Evolutionary conservation across 1,140 invertebrate species (phyloP), one percentile per base, ranked within the genome.

Genomic region (Drosophila setifemur): DNA sequence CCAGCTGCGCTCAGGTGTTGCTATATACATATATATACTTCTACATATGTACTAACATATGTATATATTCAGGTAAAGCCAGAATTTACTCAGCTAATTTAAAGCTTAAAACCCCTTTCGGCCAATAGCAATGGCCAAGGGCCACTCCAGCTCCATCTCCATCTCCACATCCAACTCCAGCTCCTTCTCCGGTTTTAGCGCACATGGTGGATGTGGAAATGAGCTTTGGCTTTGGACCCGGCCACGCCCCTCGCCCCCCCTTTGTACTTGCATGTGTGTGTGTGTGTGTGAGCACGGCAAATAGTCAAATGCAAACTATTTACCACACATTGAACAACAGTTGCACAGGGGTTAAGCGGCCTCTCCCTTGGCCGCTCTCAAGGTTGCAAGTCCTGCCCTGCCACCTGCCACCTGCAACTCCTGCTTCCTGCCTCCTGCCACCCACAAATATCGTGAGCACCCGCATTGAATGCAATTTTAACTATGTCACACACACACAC

Each of bases 281-380:
- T 50, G 45, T 45, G 31, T 35, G 45, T 55, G 43, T 60, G 29
- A 48, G 52, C 50, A 26, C 45, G 69, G 63, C 55, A 83, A 85
- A 78, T 67, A 79, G 79, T 85, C 64, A 54, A 83, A 78, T 54
- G 71, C 55, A 74, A 85, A 68, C 79, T 85, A 86, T 86, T 85
- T 86, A 45, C 81, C 81, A 71, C 75, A 86, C 60, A 85, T 86
- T 74, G 66, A 85, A 86, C 74, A 85, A 73, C 55, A 81, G 70
- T 74, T 63, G 74, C 70, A 63, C 28, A 50, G 39, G 63, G 44
- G 57, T 73, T n/a, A n/a, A n/a, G n/a, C n/a, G 39, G 29, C 35
- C 40, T 39, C n/a, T 29, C 14, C 16, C 25, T 26, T 28, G 6
- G n/a, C 16, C 40, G 23, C 42, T 43, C 42, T 14, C 39, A 60